Evolutionary conservation across 2,888 invertebrate genomes (phyloP).

Genomic region (Ectropis crepuscularia): DNA sequence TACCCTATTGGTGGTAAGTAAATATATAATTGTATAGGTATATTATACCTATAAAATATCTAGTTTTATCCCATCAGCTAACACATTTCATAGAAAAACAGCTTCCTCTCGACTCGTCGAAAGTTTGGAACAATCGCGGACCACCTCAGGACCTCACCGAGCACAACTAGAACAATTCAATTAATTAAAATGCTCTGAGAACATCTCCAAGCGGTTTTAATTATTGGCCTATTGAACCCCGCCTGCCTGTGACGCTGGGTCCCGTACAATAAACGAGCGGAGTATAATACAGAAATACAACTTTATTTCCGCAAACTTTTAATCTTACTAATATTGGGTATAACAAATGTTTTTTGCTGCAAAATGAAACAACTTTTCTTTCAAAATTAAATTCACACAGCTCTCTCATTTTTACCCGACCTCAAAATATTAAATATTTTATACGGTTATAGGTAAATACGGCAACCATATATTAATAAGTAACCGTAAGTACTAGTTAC

Average conservation of each 20-base stretch:
- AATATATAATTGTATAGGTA: no score
- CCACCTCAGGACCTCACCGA: slow-evolving; percentile 20
- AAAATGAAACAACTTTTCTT: no score
- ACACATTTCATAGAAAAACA: not conserved
- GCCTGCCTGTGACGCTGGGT: slow-evolving; percentile 74
- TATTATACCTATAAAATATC: not conserved
- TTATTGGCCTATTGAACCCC: slow-evolving; percentile 74
- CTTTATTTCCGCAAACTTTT: not conserved
- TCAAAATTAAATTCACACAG: no score
- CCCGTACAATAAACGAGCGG: slow-evolving; percentile 59
- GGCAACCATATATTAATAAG: no score
- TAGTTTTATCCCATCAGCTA: not conserved
- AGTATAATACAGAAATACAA: not conserved
- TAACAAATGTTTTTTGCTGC: no score
- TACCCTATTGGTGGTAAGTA: no score
- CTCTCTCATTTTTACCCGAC: no score
- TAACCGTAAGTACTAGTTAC: no score
- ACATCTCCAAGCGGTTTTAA: slow-evolving; percentile 74
- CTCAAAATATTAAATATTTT: no score
- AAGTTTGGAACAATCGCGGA: slow-evolving; percentile 14
- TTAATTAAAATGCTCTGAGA: slow-evolving; percentile 74
- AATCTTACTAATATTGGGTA: no score
- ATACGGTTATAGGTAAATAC: no score
- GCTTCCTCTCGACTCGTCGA: not conserved
- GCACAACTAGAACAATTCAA: slow-evolving; percentile 65